Conservation (phyloP, 2,113 vertebrate genomes). For the Odobenus rosmarus region DNA sequence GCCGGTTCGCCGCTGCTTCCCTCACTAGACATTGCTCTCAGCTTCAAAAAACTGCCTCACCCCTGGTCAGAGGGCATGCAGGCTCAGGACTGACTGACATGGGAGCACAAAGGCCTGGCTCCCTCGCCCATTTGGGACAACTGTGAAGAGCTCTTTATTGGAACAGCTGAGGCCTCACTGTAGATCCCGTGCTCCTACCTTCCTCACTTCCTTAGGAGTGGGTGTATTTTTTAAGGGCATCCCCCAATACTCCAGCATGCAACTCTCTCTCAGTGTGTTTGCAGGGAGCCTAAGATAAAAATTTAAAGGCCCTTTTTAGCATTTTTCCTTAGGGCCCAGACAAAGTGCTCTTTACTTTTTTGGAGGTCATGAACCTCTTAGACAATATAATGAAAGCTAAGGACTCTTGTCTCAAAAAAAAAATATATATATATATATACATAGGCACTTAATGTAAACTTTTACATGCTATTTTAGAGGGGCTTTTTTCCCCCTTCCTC, state of each 20-base stretch:
- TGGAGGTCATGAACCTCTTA: background rate
- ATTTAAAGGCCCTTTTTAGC: background rate
- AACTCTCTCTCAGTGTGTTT: background rate
- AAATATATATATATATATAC: background rate
- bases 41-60: background rate
- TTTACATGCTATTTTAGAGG: background rate
- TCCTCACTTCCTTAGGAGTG: background rate
- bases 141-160: background rate
- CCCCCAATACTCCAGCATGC: background rate
- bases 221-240: background rate
- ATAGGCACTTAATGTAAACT: background rate
- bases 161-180: background rate
- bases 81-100: background rate
- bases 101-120: background rate
- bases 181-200: background rate
- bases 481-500: background rate
- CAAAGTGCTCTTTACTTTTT: background rate
- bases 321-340: background rate
- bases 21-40: background rate
- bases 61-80: too few relatives aligned
- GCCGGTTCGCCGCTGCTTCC: background rate
- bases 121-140: background rate
- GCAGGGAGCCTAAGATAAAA: background rate
- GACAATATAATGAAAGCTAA: constrained; percentile 7
- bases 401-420: background rate